phyloP scores from a whole-genome alignment of 2,888 invertebrate species.

The Thysanoteuthis rhombus region DNA sequence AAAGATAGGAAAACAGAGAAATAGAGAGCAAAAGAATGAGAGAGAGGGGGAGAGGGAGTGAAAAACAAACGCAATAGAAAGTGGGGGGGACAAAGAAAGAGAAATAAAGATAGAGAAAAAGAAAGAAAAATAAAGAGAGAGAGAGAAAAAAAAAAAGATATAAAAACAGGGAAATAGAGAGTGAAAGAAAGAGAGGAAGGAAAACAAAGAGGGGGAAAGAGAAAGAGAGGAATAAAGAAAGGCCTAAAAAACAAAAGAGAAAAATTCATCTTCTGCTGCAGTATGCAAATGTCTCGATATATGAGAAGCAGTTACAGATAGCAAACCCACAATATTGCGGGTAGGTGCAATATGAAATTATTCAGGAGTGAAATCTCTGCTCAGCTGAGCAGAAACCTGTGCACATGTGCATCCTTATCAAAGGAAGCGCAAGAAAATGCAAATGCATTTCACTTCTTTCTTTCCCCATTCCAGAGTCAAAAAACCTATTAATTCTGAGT shows the following conservation, averaged over 20 bases:
- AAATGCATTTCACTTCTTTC: neutral
- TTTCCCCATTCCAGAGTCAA: neutral
- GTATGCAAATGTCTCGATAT: neutral
- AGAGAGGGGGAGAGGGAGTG: neutral
- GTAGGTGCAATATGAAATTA: neutral
- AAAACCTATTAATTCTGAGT: neutral
- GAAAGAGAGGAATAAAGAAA: neutral
- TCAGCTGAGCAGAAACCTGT: neutral
- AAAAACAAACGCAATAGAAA: too few relatives aligned
- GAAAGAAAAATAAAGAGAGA: neutral
- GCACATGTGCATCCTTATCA: neutral
- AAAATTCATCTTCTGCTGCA: neutral
- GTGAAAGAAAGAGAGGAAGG: neutral
- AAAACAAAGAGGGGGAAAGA: neutral
- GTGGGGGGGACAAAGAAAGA: neutral
- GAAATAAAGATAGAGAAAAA: neutral
- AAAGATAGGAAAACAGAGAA: neutral
- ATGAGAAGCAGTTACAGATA: neutral
- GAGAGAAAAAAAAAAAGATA: neutral
- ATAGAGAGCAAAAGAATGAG: neutral
- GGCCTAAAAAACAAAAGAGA: neutral
- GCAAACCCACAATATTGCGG: neutral
- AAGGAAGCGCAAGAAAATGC: neutral
- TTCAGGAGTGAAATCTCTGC: neutral
- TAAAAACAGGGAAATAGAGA: accelerated